These are phyloP conservation scores for Parotia lawesii DNA, from an alignment of 2,113 vertebrate genomes.

Conservation along the genomic window DNA sequence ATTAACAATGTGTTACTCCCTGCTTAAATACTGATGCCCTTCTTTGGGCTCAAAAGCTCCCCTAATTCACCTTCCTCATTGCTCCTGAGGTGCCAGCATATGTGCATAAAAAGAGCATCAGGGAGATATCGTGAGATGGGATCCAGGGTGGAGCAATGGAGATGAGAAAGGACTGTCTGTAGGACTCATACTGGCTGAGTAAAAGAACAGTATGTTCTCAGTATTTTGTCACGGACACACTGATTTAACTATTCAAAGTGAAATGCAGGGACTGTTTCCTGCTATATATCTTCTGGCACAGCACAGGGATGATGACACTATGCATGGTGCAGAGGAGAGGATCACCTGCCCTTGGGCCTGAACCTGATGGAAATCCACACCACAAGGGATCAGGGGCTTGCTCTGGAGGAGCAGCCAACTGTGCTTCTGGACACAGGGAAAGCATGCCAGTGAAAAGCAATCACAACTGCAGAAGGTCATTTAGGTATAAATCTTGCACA, in stretches of 20 bases:
- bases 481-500: background rate
- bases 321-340: background rate
- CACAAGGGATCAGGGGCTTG: background rate
- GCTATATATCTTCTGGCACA: background rate
- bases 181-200: background rate
- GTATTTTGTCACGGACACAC: background rate
- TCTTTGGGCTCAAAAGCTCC: background rate
- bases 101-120: background rate
- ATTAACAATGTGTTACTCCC: background rate
- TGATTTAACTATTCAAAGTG: background rate
- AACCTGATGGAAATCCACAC: background rate
- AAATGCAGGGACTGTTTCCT: background rate
- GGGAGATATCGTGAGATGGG: background rate
- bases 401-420: background rate
- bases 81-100: background rate
- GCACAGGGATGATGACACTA: background rate
- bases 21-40: background rate
- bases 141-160: background rate
- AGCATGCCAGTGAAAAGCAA: background rate
- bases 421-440: background rate
- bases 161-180: background rate
- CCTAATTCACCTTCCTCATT: accelerated
- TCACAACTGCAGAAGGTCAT: background rate
- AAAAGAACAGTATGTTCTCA: background rate
- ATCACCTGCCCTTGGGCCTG: background rate